These are phyloP conservation scores for Pseudopipra pipra DNA, from an alignment of 2,113 vertebrate genomes.

Conservation along the genomic window DNA sequence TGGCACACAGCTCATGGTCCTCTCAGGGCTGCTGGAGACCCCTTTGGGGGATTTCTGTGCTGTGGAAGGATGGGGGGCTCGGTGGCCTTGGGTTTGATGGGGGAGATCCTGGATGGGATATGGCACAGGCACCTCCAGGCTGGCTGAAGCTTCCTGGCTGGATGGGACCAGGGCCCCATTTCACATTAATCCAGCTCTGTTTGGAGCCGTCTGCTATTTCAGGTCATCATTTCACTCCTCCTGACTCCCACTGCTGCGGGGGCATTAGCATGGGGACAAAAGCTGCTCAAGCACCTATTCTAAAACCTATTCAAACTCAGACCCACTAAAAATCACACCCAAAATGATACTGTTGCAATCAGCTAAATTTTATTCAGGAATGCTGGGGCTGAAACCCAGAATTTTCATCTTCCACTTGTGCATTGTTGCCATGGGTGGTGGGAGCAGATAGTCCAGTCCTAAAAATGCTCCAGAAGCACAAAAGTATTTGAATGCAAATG, in stretches of 20 bases:
- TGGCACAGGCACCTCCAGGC: rapidly evolving
- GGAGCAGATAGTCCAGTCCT: background rate
- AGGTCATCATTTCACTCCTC: constrained; percentile 51
- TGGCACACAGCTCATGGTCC: background rate
- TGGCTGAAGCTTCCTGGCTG: background rate
- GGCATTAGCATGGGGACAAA: constrained; percentile 50
- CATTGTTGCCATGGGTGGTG: background rate
- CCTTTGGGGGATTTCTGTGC: background rate
- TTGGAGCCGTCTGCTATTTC: constrained; percentile 48
- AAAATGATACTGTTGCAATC: constrained; percentile 40
- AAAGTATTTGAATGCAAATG: constrained; percentile 52
- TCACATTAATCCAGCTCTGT: constrained; percentile 38
- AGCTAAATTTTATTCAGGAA: constrained; percentile 60
- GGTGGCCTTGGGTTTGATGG: rapidly evolving
- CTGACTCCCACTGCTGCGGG: constrained; percentile 23
- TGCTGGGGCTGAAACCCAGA: constrained; percentile 24
- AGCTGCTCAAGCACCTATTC: constrained; percentile 43
- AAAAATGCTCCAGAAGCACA: constrained; percentile 10
- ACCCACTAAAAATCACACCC: constrained; percentile 51
- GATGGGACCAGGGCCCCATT: background rate
- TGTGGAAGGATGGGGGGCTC: rapidly evolving
- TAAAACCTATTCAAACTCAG: constrained; percentile 55
- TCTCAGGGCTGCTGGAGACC: background rate
- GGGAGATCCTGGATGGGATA: background rate
- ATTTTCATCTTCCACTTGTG: background rate